Percentiles rank a stretch among this genome's conserved stretches.
Evolutionary conservation across 2,113 vertebrate species (phyloP).

Genomic region (Myrmecophaga tridactyla): DNA sequence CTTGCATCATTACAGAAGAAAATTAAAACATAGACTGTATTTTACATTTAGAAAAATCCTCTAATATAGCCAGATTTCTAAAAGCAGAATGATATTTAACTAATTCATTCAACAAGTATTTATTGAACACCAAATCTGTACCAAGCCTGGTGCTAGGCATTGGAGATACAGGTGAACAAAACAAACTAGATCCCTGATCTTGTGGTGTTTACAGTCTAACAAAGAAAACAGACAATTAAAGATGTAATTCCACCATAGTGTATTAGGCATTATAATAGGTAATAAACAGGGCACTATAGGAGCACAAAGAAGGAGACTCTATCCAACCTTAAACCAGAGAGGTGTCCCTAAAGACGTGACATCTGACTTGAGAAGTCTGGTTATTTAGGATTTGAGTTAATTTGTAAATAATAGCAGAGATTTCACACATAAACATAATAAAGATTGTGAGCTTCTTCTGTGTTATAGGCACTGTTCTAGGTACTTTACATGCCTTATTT

Average conservation of each 20-base stretch:
- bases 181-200: background rate
- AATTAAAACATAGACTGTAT: background rate
- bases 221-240: background rate
- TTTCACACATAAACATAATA: background rate
- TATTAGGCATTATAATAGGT: background rate
- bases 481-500: background rate
- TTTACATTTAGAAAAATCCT: background rate
- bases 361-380: background rate
- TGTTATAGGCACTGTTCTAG: background rate
- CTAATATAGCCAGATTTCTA: background rate
- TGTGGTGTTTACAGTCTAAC: background rate
- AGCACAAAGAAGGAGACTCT: background rate
- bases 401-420: background rate
- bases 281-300: background rate
- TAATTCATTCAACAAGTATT: background rate
- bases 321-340: background rate
- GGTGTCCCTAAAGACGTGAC: background rate
- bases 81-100: background rate
- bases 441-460: background rate
- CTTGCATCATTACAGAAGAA: constrained; percentile 5
- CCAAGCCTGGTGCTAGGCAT: background rate
- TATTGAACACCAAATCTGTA: background rate
- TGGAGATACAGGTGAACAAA: background rate
- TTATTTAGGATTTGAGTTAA: background rate
- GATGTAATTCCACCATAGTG: background rate